phyloP scores from a whole-genome alignment of 2,797 vertebrate species.

The Babyrousa celebensis region DNA sequence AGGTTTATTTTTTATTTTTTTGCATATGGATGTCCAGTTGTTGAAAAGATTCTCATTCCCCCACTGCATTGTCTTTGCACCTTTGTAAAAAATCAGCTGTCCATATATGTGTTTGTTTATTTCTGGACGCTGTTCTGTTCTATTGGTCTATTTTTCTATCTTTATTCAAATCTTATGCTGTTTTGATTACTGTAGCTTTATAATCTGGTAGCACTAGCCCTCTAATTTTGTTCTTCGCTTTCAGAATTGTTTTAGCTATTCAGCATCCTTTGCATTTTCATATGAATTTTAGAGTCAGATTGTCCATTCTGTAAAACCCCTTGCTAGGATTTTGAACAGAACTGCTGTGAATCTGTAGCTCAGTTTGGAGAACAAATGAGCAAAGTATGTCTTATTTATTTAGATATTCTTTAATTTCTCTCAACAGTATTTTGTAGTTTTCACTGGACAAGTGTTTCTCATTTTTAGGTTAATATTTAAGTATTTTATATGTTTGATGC shows the following conservation, averaged over 20 bases:
- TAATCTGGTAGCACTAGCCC: neutral
- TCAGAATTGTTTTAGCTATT: slow-evolving; percentile 1
- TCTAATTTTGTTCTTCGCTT: neutral
- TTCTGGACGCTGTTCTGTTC: slow-evolving; percentile 8
- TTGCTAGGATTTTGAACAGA: slow-evolving; percentile 16
- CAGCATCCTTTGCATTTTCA: neutral
- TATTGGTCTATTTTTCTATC: neutral
- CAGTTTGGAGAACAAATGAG: neutral
- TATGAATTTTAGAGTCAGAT: slow-evolving; percentile 6
- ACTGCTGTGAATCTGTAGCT: neutral
- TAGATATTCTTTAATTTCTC: neutral
- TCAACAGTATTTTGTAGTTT: neutral
- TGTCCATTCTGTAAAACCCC: neutral
- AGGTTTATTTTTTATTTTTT: neutral
- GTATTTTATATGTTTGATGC: slow-evolving; percentile 31
- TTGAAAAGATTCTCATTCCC: neutral
- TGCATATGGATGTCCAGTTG: neutral
- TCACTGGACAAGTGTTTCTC: neutral
- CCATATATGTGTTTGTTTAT: neutral
- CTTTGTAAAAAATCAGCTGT: neutral
- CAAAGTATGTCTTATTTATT: slow-evolving; percentile 16
- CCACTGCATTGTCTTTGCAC: neutral
- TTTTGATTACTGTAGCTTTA: neutral
- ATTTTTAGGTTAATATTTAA: neutral
- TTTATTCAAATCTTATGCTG: slow-evolving; percentile 30